These are phyloP conservation scores for Drosophila lutescens DNA, from an alignment of 2,888 invertebrate genomes.

Conservation along the genomic window DNA sequence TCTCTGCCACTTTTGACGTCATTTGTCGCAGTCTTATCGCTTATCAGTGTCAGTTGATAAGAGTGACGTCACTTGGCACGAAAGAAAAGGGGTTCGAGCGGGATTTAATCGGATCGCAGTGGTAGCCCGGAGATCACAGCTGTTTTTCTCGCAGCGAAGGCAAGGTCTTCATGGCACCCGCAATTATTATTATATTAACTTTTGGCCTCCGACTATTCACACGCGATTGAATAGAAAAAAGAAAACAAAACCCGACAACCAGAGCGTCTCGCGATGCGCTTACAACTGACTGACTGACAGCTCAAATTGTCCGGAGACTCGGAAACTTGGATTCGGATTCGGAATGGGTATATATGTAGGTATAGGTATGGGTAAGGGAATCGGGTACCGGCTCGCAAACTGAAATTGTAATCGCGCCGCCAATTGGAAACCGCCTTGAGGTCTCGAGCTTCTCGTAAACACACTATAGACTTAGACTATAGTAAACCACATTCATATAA, in stretches of 20 bases:
- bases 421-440: constrained; percentile 30
- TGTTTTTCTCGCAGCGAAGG: background rate
- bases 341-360: background rate
- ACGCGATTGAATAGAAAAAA: constrained; percentile 49
- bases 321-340: constrained; percentile 3
- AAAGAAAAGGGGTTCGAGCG: background rate
- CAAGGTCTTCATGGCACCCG: background rate
- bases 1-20: constrained; percentile 58
- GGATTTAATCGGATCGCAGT: background rate
- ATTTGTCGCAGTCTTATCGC: constrained; percentile 74
- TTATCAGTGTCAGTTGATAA: constrained; percentile 51
- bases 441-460: constrained; percentile 8
- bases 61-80: constrained; percentile 42
- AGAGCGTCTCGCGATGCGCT: constrained; percentile 48
- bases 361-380: constrained; percentile 4
- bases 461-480: background rate
- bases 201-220: constrained; percentile 38
- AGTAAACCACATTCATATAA: background rate
- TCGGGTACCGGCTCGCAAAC: constrained; percentile 11
- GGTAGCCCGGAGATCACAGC: background rate
- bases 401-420: constrained; percentile 14
- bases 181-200: constrained; percentile 6
- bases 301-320: constrained; percentile 9
- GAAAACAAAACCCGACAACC: constrained; percentile 31
- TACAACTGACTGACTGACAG: constrained; percentile 61